Evolutionary conservation across 2,113 vertebrate species (phyloP), one percentile per base, ranked within the genome.

Genomic region (Eublepharis macularius): DNA sequence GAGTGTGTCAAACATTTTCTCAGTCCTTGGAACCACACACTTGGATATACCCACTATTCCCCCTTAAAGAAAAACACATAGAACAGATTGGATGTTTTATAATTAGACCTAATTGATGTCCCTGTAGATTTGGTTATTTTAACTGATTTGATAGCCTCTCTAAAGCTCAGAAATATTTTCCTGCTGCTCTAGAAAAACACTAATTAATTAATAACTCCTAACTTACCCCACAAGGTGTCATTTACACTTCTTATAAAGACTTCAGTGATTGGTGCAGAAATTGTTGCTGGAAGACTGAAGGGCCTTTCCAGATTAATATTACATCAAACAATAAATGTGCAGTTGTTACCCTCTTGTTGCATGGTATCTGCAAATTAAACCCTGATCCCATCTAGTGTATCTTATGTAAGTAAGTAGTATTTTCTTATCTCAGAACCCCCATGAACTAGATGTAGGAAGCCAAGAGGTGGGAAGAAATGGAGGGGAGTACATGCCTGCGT

Each of bases 101-200:
- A 93, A 87, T 93, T 93, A 94, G 83, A 39, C 81, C 78, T 93
- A 94, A 94, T 81, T 92, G 88, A 75, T 81, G 88, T 88, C 77
- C 43, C 92, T 86, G 85, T 79, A 79, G 91, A 84, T 89, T 87
- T 89, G 81, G 87, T 92, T 89, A 93, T 92, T 93, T 84, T 93
- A 91, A 90, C 91, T 91, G 51, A 84, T 57, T 73, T 90, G 89
- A 88, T 80, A 88, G 26, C 80, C 36, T 14, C 65, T 92, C 65
- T 90, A 90, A 93, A 92, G 36, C 65, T 82, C 76, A 47, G 74
- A 87, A 82, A 84, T 73, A 89, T 92, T 89, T 94, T 82, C 75
- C 83, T 76, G 79, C 7, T 80, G 73, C 34, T 84, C 89, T 80
- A 26, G 70, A 60, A n/a, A 90, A 92, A 89, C 47, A 80, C 80